A percentile compares a stretch with the other conserved stretches of the same genome.
Evolutionary conservation across 1,140 invertebrate species (phyloP).

Genomic region (Listronotus oregonensis): DNA sequence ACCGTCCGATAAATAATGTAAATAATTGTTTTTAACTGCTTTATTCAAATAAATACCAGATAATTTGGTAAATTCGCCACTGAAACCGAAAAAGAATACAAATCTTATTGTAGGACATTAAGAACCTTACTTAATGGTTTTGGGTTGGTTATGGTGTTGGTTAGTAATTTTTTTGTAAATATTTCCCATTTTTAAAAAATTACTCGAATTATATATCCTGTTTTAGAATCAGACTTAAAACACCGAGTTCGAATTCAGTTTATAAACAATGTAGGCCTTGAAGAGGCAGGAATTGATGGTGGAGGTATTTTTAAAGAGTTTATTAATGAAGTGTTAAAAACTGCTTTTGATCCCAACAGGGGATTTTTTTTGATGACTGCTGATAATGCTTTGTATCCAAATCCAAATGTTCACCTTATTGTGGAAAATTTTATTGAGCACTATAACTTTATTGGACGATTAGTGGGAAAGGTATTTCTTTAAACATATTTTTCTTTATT

Average conservation of each 20-base stretch:
- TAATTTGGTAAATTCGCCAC: too few relatives aligned
- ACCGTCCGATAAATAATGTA: too few relatives aligned
- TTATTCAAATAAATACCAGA: too few relatives aligned
- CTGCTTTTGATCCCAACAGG: slow-evolving; percentile 95
- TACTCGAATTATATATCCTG: not conserved
- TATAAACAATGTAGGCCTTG: slow-evolving; percentile 85
- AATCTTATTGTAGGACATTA: too few relatives aligned
- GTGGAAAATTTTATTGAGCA: slow-evolving; percentile 86
- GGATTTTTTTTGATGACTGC: slow-evolving; percentile 92
- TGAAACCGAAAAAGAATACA: too few relatives aligned
- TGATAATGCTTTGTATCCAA: slow-evolving; percentile 94
- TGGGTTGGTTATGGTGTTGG: too few relatives aligned
- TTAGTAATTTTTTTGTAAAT: too few relatives aligned
- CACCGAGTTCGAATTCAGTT: slow-evolving; percentile 86
- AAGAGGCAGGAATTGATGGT: slow-evolving; percentile 96
- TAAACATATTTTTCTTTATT: too few relatives aligned
- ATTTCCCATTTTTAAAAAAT: too few relatives aligned
- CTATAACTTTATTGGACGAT: slow-evolving; percentile 94
- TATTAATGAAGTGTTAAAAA: slow-evolving; percentile 87
- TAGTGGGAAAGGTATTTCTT: slow-evolving; percentile 82
- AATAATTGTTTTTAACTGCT: too few relatives aligned
- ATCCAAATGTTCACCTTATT: slow-evolving; percentile 85
- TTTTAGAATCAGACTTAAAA: slow-evolving; percentile 82
- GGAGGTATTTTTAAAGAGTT: slow-evolving; percentile 94
- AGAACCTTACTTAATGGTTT: too few relatives aligned